Conservation (phyloP, 2,797 vertebrate genomes). For the Choloepus didactylus region DNA sequence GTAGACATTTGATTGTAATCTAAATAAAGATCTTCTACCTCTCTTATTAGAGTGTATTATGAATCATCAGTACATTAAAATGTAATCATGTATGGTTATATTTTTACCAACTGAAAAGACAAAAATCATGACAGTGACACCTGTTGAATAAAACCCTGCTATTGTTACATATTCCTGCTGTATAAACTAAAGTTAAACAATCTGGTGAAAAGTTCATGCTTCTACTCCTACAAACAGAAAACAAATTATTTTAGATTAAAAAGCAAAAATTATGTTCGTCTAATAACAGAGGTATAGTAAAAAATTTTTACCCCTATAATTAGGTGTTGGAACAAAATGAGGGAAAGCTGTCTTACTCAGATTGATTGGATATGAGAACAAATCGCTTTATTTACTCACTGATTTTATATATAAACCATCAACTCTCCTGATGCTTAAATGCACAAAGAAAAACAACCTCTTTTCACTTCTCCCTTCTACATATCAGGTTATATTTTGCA, state of each 20-base stretch:
- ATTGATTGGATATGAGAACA: slow-evolving; percentile 30
- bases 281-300: slow-evolving; percentile 10
- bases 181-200: not conserved
- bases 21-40: slow-evolving; percentile 33
- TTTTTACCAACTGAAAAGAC: slow-evolving; percentile 24
- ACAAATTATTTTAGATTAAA: not conserved
- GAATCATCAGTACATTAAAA: slow-evolving; percentile 31
- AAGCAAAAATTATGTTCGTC: slow-evolving; percentile 9
- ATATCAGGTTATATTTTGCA: slow-evolving; percentile 16
- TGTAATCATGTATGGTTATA: not conserved
- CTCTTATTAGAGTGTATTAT: not conserved
- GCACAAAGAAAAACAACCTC: slow-evolving; percentile 7
- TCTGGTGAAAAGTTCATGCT: not conserved
- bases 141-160: not conserved
- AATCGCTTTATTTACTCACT: slow-evolving; percentile 40
- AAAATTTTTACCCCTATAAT: slow-evolving; percentile 24
- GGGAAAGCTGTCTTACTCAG: not conserved
- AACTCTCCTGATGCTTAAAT: not conserved
- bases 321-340: slow-evolving; percentile 23
- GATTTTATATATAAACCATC: slow-evolving; percentile 53
- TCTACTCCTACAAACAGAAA: slow-evolving; percentile 33
- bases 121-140: slow-evolving; percentile 33
- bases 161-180: not conserved
- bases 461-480: not conserved
- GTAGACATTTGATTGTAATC: not conserved